Evolutionary conservation across 1,140 invertebrate genomes (phyloP).

Genomic region (Vollenhovia emeryi): DNA sequence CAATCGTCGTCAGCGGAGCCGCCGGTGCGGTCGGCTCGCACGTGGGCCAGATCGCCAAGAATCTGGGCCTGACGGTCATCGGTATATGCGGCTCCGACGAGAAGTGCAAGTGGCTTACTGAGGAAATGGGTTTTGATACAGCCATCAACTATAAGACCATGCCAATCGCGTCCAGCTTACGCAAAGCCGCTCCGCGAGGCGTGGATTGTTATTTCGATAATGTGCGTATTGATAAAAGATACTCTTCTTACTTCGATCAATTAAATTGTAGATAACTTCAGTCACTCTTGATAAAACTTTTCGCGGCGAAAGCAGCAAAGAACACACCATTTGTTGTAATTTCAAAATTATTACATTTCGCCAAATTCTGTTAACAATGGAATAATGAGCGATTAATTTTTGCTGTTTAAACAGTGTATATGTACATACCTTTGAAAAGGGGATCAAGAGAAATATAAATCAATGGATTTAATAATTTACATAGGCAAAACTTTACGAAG

Average conservation of each 20-base stretch:
- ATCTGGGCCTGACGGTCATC: slow-evolving; percentile 88
- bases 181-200: slow-evolving; percentile 88
- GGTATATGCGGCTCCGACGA: slow-evolving; percentile 90
- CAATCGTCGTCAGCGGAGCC: slow-evolving; percentile 88
- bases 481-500: no score
- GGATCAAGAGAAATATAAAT: no score
- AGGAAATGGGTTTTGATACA: slow-evolving; percentile 89
- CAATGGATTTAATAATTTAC: no score
- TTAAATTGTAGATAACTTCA: neutral
- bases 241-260: neutral
- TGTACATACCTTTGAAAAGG: no score
- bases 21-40: slow-evolving; percentile 89
- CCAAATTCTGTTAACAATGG: no score
- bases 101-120: slow-evolving; percentile 89
- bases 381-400: no score
- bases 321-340: neutral
- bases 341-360: neutral
- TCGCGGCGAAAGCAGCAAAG: neutral
- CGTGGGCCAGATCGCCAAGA: slow-evolving; percentile 91
- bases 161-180: slow-evolving; percentile 86
- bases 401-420: no score
- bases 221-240: slow-evolving; percentile 81
- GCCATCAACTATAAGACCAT: slow-evolving; percentile 91
- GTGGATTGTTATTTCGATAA: slow-evolving; percentile 92
- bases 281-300: neutral